Evolutionary conservation across 1,140 invertebrate genomes (phyloP).

Genomic region (Pteromalus puparum): DNA sequence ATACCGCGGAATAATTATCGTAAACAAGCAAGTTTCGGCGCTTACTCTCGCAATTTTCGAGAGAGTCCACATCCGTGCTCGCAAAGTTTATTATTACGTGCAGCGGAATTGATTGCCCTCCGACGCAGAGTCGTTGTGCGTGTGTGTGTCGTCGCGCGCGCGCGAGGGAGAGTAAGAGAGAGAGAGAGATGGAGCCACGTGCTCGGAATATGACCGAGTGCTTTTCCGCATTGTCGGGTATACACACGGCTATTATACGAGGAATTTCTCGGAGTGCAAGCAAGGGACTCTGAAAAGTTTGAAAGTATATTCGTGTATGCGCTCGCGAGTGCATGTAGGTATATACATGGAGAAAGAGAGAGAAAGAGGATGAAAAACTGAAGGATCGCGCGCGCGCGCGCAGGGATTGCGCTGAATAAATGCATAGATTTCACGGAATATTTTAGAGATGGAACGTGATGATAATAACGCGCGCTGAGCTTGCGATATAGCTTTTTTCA

Average conservation of each 20-base stretch:
- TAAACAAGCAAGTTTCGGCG: not conserved
- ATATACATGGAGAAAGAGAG: not conserved
- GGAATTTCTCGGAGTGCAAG: not conserved
- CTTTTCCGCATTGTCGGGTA: not conserved
- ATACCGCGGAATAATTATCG: constrained; percentile 16
- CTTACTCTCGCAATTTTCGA: not conserved
- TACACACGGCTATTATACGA: not conserved
- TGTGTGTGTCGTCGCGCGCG: not conserved
- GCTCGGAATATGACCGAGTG: not conserved
- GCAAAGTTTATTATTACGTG: not conserved
- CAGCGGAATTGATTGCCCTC: not conserved
- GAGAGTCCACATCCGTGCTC: not conserved
- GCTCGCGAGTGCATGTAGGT: no score
- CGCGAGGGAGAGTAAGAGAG: not conserved
- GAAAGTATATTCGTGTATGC: not conserved
- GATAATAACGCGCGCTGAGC: no score
- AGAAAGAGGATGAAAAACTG: not conserved
- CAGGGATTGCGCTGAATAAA: no score
- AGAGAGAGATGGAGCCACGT: not conserved
- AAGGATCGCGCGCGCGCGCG: no score
- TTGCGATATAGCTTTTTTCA: no score
- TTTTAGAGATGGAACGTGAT: no score
- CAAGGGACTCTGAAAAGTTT: not conserved
- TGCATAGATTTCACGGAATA: no score
- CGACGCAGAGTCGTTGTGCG: not conserved